Evolutionary conservation across 2,888 invertebrate species (phyloP), one percentile per base, ranked within the genome.

Genomic region (Eupithecia inturbata): DNA sequence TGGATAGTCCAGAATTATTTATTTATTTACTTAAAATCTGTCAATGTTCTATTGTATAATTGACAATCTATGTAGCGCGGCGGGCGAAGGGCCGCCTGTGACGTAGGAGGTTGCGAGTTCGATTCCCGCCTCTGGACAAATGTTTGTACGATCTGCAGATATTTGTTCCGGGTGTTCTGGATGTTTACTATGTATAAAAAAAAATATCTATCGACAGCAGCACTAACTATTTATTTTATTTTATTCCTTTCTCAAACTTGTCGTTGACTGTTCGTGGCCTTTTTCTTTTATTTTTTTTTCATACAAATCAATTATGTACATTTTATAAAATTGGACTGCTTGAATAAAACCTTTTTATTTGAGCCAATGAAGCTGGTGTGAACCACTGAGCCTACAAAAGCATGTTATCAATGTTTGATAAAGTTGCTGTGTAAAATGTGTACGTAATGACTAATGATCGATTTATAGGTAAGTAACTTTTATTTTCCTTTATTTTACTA

Each of bases 401-500:
- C n/a, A 49, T 49, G 45, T 1, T 2, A 0, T 45, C 7, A 7
- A 1, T 6, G 5, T 19, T 45, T 45, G 19, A 22, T 22, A 57
- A 10, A 22, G n/a, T 26, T 14, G 0, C 4, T 14, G 57, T 57
- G 57, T 57, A n/a, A n/a, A n/a, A n/a, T n/a, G n/a, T n/a, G n/a
- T n/a, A n/a, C n/a, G 22, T 26, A 14, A 14, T 57, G 57, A 5
- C 5, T 57, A 3, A 26, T 22, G 12, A 26, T 57, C 57, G 57
- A 22, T 57, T 26, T 26, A 57, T 57, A 57, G 57, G 57, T 57
- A 57, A 53, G 53, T 53, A 49, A 53, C 10, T 57, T 57, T 57
- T 10, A 53, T 53, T 22, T 22, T n/a, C 3, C 6, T 22, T 53
- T 22, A 0, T 57, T 26, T 14, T 57, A 26, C 26, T 26, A 14